Conservation (phyloP, 1,140 invertebrate genomes). For the Drepana arcuata region DNA sequence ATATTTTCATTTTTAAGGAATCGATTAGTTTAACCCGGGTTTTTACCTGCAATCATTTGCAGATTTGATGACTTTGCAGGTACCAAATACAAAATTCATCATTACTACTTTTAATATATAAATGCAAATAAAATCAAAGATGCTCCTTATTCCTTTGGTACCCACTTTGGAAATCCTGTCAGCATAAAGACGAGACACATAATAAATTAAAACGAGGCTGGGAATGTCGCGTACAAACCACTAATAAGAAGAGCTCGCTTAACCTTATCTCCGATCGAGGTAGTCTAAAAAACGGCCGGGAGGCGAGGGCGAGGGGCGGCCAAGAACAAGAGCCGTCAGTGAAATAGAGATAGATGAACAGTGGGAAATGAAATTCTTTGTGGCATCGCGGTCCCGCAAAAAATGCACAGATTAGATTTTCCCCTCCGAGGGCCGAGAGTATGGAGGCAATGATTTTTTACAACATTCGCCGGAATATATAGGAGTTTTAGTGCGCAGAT, state of each 20-base stretch:
- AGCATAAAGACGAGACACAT: no score
- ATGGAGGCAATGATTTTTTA: conserved; percentile 70
- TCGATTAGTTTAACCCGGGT: no score
- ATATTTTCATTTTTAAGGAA: no score
- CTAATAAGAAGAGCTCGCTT: conserved; percentile 65
- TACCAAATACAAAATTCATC: no score
- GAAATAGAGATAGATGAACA: conserved; percentile 73
- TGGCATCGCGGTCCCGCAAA: conserved; percentile 73
- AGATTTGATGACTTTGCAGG: no score
- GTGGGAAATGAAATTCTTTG: conserved; percentile 74
- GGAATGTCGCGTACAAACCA: conserved; percentile 52
- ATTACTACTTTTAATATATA: no score
- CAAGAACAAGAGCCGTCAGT: conserved; percentile 70
- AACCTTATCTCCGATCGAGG: conserved; percentile 68
- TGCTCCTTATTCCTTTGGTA: no score
- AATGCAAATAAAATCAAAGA: background rate
- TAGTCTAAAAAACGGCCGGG: conserved; percentile 63
- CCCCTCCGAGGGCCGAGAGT: conserved; percentile 61
- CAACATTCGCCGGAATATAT: conserved; percentile 62
- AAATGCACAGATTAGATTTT: conserved; percentile 74
- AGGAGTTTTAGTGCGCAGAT: conserved; percentile 64
- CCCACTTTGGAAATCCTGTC: no score
- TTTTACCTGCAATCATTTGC: no score
- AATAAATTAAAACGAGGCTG: conserved; percentile 46
- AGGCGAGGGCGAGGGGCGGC: conserved; percentile 23